Percentiles rank a stretch among this genome's conserved stretches.
These are phyloP conservation scores for Istiophorus platypterus DNA, from an alignment of 2,113 vertebrate species.

Conservation along the genomic window DNA sequence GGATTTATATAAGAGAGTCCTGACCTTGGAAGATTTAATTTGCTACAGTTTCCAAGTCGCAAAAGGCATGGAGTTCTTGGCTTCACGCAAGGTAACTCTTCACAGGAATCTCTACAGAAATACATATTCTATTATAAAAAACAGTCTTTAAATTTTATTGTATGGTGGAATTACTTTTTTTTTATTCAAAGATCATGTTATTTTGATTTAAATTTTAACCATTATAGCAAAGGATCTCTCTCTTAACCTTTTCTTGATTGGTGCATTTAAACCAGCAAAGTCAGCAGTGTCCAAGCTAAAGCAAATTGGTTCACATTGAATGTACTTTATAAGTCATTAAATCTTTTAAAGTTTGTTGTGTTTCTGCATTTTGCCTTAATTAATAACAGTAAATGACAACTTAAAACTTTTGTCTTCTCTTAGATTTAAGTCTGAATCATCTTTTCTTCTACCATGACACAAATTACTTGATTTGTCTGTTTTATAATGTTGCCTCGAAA, in stretches of 20 bases:
- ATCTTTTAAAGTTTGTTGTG: neutral
- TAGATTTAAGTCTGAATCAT: neutral
- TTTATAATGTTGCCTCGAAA: neutral
- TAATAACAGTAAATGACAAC: neutral
- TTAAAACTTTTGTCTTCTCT: neutral
- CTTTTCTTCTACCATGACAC: slow-evolving; percentile 5
- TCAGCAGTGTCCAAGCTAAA: neutral
- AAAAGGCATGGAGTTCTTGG: slow-evolving; percentile 96
- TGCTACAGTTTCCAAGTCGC: slow-evolving; percentile 97
- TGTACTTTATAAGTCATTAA: neutral
- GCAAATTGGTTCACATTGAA: neutral
- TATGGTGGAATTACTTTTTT: slow-evolving; percentile 1
- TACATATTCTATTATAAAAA: neutral
- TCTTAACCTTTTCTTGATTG: neutral
- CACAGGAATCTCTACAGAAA: neutral
- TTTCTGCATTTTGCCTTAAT: neutral
- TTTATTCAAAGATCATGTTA: neutral
- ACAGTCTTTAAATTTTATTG: neutral
- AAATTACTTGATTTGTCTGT: slow-evolving; percentile 7
- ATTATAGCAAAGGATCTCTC: neutral
- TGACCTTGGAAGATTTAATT: slow-evolving; percentile 94
- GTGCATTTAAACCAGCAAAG: neutral
- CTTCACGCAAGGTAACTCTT: slow-evolving; percentile 91
- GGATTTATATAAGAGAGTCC: slow-evolving; percentile 91
- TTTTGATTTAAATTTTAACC: slow-evolving; percentile 15